Base-by-base conservation (phyloP, 2,113 vertebrate genomes). In the Ammodramus savannarum region DNA sequence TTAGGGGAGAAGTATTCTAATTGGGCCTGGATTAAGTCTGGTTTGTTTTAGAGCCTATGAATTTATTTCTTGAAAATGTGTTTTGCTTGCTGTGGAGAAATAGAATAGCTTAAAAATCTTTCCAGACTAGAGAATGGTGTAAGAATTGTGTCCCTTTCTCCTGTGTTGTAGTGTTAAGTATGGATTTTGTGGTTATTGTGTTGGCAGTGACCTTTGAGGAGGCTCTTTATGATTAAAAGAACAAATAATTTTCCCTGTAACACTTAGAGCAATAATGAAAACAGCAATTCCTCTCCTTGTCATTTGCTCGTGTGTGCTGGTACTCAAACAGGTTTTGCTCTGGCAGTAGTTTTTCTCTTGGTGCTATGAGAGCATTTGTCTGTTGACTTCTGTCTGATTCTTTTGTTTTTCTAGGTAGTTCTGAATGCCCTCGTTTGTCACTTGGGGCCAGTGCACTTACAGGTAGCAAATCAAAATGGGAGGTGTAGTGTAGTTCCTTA, bases 391-490 rank as follows among this genome's bases (percentile, higher is more conserved):
- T 34, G 0, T 39, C 43, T 3, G 14, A 38, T 54, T 62, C 17
- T 55, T 78, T 8, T 19, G 32, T 57, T 11, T 68, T 85, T 80
- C 41, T 44, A 10, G 38, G 38, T 57, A 34, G 41, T n/a, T 88
- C 41, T 79, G 59, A 34, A 43, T 41, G 68, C 26, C 20, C 10
- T 73, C 2, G 0, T 73, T 69, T 87, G 68, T 83, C 32, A 22
- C 26, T 7, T 29, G 27, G 23, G 49, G 11, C n/a, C 63, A 8
- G 2, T 8, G 49, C n/a, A 9, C 16, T 0, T 57, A 11, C 0
- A 3, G 2, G 23, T 57, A 76, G 36, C 76, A 76, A 59, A 79
- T 85, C 71, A 31, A 79, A 95, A 26, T 41, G 41, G 29, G 32
- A 58, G 19, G 34, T n/a, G 16, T 13, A 21, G 34, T n/a, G 16